phyloP scores from a whole-genome alignment of 1,140 invertebrate species.

The Pseudomyrmex gracilis region DNA sequence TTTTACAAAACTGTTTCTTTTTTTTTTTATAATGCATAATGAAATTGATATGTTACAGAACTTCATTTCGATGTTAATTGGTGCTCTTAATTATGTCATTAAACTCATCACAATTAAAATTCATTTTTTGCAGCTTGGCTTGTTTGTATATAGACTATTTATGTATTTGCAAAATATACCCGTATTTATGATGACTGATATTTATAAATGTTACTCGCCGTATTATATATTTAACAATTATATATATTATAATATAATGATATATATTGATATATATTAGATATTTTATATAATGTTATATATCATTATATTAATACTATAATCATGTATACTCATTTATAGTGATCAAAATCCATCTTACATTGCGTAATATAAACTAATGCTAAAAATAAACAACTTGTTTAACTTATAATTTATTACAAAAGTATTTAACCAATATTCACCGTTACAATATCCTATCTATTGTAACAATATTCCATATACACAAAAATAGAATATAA shows the following conservation, averaged over 20 bases:
- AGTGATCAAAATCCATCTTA: no score
- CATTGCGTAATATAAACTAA: neutral
- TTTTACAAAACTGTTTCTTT: slow-evolving; percentile 4
- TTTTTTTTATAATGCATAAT: neutral
- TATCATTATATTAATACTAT: no score
- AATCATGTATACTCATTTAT: no score
- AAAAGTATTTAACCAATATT: slow-evolving; percentile 27
- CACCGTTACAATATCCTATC: slow-evolving; percentile 22
- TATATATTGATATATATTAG: no score
- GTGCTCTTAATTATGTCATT: neutral
- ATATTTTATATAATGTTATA: no score
- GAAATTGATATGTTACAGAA: slow-evolving; percentile 5
- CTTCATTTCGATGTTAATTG: neutral
- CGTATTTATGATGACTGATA: slow-evolving; percentile 19
- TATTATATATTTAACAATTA: neutral
- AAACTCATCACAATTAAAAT: neutral
- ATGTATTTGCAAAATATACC: neutral
- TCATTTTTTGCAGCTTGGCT: neutral
- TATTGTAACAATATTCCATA: slow-evolving; percentile 41
- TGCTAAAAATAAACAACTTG: slow-evolving; percentile 11
- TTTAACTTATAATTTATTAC: slow-evolving; percentile 44
- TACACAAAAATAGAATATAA: slow-evolving; percentile 22
- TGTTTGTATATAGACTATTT: slow-evolving; percentile 9
- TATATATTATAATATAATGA: slow-evolving; percentile 17
- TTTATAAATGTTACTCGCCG: neutral